Conservation (phyloP, 2,113 vertebrate genomes). For the Lycocorax pyrrhopterus region DNA sequence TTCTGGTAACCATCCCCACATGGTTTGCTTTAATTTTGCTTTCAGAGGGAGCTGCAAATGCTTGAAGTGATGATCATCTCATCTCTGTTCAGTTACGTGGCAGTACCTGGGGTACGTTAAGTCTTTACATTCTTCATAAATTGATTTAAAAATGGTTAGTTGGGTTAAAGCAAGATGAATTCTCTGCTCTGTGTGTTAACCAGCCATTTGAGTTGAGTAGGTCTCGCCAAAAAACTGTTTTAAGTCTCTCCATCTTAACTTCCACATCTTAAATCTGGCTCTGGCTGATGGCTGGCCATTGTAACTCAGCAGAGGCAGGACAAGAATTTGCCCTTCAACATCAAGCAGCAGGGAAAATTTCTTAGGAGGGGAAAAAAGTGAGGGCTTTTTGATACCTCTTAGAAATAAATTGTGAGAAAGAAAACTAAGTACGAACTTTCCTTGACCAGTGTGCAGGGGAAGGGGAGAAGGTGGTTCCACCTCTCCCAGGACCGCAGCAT, state of each 20-base stretch:
- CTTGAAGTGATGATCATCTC: background rate
- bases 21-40: background rate
- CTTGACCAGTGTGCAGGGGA: background rate
- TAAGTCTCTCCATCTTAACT: background rate
- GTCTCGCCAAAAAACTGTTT: background rate
- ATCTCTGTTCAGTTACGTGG: background rate
- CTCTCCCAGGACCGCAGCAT: fast-evolving
- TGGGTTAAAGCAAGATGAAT: background rate
- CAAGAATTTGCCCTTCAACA: background rate
- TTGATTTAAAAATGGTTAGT: background rate
- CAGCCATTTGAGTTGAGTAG: background rate
- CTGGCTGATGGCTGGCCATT: background rate
- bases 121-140: background rate
- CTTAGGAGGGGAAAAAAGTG: background rate
- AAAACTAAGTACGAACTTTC: background rate
- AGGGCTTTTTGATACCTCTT: background rate
- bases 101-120: background rate
- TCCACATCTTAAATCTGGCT: background rate
- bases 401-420: background rate
- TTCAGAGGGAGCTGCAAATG: background rate
- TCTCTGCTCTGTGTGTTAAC: background rate
- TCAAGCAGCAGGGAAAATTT: background rate
- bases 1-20: background rate
- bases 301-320: background rate
- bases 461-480: background rate